Base-by-base conservation (phyloP, 2,888 invertebrate genomes). In the Galeopsomyia nigrocyanea region DNA sequence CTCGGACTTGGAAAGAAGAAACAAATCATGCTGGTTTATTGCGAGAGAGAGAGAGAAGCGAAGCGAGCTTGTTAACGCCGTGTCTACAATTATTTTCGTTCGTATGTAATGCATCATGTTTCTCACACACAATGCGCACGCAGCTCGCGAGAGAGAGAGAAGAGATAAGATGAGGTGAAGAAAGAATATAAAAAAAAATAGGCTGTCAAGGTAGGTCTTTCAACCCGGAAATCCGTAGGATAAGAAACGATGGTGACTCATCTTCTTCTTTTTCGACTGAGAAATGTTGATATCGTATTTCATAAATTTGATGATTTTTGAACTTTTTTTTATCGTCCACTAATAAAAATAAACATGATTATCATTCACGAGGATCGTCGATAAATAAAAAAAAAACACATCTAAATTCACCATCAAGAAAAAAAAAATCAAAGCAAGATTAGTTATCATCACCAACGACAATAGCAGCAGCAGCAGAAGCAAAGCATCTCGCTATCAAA, bases 181-280 rank as follows among this genome's bases (percentile, higher is more conserved):
- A 3, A 5, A 3, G 26, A 26, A n/a, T n/a, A n/a, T n/a, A n/a
- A 58, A 63, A 26, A 56, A 67, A 73, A 68, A 61, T 49, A 56
- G 39, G 46, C 46, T 22, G 50, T 22, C 60, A 68, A 65, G 68
- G 69, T 68, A 65, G 65, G 65, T 66, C 68, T 69, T 73, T 73
- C 65, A 69, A 69, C 69, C 69, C 68, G 68, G 73, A 73, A 73
- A 68, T 68, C 55, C 58, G 60, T 26, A 51, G 66, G 60, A 67
- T 61, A 71, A 61, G 65, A 50, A 9, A 21, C 17, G 53, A 61
- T 17, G 26, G 21, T 72, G 68, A 68, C 53, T 72, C 72, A 67
- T 67, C 57, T 60, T 47, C n/a, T n/a, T n/a, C n/a, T 60, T 39
- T 39, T 39, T 1, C 7, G 39, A 39, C 5, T 39, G 13, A 7